Evolutionary conservation across 2,888 invertebrate species (phyloP).

Genomic region (Stegophylla sp.): DNA sequence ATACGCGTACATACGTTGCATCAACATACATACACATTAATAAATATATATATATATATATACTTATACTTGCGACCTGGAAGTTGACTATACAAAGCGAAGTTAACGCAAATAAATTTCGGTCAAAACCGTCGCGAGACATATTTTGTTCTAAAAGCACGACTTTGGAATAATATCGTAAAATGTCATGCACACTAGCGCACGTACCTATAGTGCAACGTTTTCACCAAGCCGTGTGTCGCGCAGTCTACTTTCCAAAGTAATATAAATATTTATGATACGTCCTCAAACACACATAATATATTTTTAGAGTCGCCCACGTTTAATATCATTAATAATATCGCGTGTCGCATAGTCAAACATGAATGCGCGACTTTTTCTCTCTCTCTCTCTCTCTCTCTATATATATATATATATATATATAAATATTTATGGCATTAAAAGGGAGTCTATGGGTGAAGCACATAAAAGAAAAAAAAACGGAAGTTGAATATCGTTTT

Average conservation of each 20-base stretch:
- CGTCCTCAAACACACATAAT: not conserved
- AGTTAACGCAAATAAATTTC: slow-evolving; percentile 51
- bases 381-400: too few relatives aligned
- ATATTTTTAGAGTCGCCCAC: slow-evolving; percentile 3
- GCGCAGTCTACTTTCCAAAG: slow-evolving; percentile 1
- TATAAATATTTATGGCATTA: slow-evolving; percentile 1
- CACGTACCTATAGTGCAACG: too few relatives aligned
- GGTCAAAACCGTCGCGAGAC: slow-evolving; percentile 23
- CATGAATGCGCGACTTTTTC: slow-evolving; percentile 8
- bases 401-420: too few relatives aligned
- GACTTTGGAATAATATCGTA: slow-evolving; percentile 34
- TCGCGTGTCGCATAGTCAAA: slow-evolving; percentile 11
- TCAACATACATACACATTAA: too few relatives aligned
- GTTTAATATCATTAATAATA: slow-evolving; percentile 33
- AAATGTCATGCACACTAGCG: slow-evolving; percentile 53
- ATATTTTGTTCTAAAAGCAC: slow-evolving; percentile 51
- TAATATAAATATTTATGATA: slow-evolving; percentile 44
- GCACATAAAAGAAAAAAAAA: not conserved
- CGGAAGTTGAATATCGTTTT: not conserved
- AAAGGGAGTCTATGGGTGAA: slow-evolving; percentile 6
- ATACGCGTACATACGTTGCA: too few relatives aligned
- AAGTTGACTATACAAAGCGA: slow-evolving; percentile 18
- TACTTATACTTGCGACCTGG: not conserved
- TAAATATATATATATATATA: not conserved
- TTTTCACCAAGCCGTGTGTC: not conserved